phyloP scores from a whole-genome alignment of 2,797 vertebrate species.

The Carduelis carduelis region DNA sequence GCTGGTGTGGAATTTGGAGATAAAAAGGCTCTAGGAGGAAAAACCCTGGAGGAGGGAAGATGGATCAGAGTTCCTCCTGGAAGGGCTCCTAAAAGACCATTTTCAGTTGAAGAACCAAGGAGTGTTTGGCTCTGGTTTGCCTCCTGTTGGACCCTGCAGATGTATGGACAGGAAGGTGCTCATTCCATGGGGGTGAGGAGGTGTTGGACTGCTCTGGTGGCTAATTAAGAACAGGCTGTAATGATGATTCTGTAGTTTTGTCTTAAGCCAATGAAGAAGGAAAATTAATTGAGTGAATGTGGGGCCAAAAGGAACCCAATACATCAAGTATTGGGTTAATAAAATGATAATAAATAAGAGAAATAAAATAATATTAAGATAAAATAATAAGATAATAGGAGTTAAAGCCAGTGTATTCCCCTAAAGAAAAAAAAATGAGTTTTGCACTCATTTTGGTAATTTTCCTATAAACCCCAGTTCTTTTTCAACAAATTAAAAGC shows the following conservation, averaged over 20 bases:
- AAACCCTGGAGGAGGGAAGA: neutral
- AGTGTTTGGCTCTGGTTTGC: neutral
- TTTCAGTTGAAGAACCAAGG: neutral
- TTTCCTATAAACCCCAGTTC: neutral
- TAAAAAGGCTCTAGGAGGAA: neutral
- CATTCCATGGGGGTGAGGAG: rapidly evolving
- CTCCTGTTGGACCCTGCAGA: neutral
- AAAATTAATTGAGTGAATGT: neutral
- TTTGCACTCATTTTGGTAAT: neutral
- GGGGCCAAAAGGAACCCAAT: neutral
- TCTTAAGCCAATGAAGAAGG: neutral
- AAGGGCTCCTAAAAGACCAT: neutral
- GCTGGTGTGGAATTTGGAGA: neutral
- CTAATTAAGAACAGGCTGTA: neutral
- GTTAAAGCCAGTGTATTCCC: neutral
- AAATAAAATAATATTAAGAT: too few relatives aligned
- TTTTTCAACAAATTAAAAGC: neutral
- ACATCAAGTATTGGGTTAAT: neutral
- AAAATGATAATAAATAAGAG: too few relatives aligned
- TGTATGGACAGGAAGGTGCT: rapidly evolving
- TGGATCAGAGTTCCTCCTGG: neutral
- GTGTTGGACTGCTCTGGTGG: neutral
- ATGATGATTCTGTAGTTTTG: neutral
- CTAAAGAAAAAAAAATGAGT: neutral
- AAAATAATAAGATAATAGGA: neutral